Percentiles rank a stretch among this genome's conserved stretches.
Conservation (phyloP, 2,888 invertebrate genomes). For the Vesta saturnalis region DNA sequence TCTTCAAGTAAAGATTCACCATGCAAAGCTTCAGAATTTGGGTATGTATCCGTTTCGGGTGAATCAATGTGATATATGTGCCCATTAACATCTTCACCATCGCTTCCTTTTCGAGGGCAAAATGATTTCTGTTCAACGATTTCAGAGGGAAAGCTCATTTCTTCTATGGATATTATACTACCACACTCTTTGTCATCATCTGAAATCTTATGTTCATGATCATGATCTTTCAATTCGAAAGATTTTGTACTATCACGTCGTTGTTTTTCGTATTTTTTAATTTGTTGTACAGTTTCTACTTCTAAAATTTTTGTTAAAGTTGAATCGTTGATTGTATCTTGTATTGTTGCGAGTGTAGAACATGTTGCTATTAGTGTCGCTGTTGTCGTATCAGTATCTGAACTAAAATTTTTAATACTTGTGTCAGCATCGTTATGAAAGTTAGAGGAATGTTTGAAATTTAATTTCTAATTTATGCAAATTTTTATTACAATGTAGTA, state of each 20-base stretch:
- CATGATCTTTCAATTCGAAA: slow-evolving; percentile 58
- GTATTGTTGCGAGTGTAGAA: slow-evolving; percentile 52
- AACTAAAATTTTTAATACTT: slow-evolving; percentile 23
- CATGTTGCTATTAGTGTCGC: slow-evolving; percentile 50
- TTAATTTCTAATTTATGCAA: too few relatives aligned
- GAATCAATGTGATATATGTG: slow-evolving; percentile 84
- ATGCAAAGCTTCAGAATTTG: slow-evolving; percentile 76
- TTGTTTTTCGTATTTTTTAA: slow-evolving; percentile 59
- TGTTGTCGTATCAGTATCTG: slow-evolving; percentile 35
- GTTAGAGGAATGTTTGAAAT: too few relatives aligned
- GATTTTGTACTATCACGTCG: slow-evolving; percentile 57
- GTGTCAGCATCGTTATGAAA: too few relatives aligned
- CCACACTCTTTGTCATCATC: slow-evolving; percentile 68
- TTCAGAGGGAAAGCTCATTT: slow-evolving; percentile 76
- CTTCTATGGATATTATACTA: slow-evolving; percentile 76
- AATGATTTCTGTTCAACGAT: slow-evolving; percentile 65
- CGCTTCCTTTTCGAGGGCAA: slow-evolving; percentile 61
- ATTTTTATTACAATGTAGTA: too few relatives aligned
- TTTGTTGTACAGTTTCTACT: slow-evolving; percentile 36
- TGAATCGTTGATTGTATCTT: slow-evolving; percentile 48
- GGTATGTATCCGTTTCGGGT: slow-evolving; percentile 81
- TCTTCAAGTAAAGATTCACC: slow-evolving; percentile 84
- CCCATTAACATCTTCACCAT: slow-evolving; percentile 63
- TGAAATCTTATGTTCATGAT: slow-evolving; percentile 49
- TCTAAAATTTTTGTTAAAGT: slow-evolving; percentile 42